Evolutionary conservation across 1,140 invertebrate species (phyloP), one percentile per base, ranked within the genome.

Genomic region (Bemisia tabaci): DNA sequence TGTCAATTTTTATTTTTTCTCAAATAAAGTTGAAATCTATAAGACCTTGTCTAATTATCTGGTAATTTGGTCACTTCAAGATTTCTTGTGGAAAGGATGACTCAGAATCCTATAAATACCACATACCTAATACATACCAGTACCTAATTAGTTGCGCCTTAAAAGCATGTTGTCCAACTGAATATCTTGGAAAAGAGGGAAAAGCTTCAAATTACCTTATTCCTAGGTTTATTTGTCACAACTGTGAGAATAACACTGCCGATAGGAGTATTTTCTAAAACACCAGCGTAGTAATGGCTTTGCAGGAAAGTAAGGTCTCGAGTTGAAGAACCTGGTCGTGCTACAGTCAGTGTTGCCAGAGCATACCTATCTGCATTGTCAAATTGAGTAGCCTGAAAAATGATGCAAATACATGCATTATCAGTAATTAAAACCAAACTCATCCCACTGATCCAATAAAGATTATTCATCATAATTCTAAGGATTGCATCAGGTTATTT

Each of bases 281-380:
- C 84, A 2, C 81, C 84, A 62, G 86, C 83, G 22, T 83, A 76
- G 76, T 90, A 94, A 65, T 85, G 82, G 60, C 84, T 82, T 69
- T 88, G 84, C n/a, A 88, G 77, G 76, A 94, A 95, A 67, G 80
- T 79, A 2, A 83, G 76, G 72, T 69, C 76, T 70, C 67, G 75
- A 65, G 70, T 70, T 69, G 69, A 74, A 64, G 72, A 75, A 68
- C 78, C 81, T 72, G 77, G 80, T 71, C 81, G 76, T 21, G 81
- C 81, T 26, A 92, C 79, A 63, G 88, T 84, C 39, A 94, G 78
- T 0, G 92, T 94, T 2, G 90, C 87, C 66, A 94, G 77, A 1
- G 91, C 88, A 75, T 92, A 94, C 59, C 92, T 82, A 78, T 95
- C 93, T 0, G 85, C 79, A 80, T 95, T 95, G 76, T 96, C 91